Conservation (phyloP, 2,888 invertebrate genomes). For the Parapristionchus giblindavisi region DNA sequence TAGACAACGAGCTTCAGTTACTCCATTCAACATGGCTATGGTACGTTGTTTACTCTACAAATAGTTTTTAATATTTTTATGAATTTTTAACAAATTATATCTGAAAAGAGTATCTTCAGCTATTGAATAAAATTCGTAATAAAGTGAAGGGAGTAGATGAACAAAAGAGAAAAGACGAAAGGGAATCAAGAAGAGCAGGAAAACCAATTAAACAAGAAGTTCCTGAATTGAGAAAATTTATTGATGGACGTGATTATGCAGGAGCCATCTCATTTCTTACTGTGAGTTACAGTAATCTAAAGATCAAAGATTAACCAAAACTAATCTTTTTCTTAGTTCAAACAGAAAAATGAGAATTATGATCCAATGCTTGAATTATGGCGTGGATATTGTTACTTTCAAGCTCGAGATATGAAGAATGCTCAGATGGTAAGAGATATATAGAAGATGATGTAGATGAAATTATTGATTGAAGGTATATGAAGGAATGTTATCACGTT, state of each 20-base stretch:
- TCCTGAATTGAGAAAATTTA: slow-evolving; percentile 86
- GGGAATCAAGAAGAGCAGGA: too few species aligned
- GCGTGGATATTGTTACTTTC: slow-evolving; percentile 94
- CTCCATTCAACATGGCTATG: slow-evolving; percentile 35
- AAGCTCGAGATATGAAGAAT: slow-evolving; percentile 87
- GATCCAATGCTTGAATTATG: slow-evolving; percentile 77
- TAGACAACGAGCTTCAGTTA: slow-evolving; percentile 1
- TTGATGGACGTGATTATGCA: slow-evolving; percentile 88
- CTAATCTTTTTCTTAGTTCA: slow-evolving; percentile 72
- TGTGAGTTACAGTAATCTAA: slow-evolving; percentile 82
- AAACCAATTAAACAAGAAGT: slow-evolving; percentile 68
- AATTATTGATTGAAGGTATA: slow-evolving; percentile 35
- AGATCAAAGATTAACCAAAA: background rate
- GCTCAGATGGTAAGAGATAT: background rate
- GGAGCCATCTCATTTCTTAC: slow-evolving; percentile 90
- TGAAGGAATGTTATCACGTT: slow-evolving; percentile 20
- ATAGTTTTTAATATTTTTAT: background rate
- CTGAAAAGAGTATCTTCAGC: slow-evolving; percentile 5
- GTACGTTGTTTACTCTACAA: background rate
- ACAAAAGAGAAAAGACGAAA: background rate
- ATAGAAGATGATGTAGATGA: background rate
- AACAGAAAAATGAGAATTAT: slow-evolving; percentile 74
- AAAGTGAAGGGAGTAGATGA: slow-evolving; percentile 10
- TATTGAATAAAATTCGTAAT: slow-evolving; percentile 24
- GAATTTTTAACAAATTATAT: background rate